phyloP scores from a whole-genome alignment of 2,888 invertebrate species.

The Mylabris sibirica region DNA sequence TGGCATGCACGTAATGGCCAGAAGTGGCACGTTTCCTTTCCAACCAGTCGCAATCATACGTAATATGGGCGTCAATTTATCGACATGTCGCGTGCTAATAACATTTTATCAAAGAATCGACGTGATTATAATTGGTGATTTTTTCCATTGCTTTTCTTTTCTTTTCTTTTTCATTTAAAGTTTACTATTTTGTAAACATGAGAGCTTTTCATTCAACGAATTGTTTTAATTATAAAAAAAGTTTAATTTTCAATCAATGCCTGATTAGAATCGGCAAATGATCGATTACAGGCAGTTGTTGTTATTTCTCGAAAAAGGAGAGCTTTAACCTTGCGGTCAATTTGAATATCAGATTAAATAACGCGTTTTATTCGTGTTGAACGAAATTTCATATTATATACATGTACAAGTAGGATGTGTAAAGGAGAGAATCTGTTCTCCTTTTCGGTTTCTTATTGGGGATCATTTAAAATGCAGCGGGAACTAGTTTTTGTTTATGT shows the following conservation, averaged over 20 bases:
- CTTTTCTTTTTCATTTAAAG: background rate
- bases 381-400: background rate
- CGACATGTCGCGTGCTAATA: slow-evolving; percentile 29
- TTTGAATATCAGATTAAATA: background rate
- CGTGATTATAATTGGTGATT: background rate
- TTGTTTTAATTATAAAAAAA: no score
- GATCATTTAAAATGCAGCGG: slow-evolving; percentile 30
- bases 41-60: slow-evolving; percentile 4
- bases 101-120: slow-evolving; percentile 3
- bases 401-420: background rate
- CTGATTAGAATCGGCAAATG: background rate
- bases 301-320: background rate
- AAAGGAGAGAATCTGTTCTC: background rate
- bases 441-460: background rate
- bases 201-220: no score
- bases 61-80: slow-evolving; percentile 13
- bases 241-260: background rate
- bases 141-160: background rate
- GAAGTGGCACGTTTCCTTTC: slow-evolving; percentile 29
- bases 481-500: slow-evolving; percentile 42
- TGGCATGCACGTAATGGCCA: slow-evolving; percentile 34
- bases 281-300: background rate
- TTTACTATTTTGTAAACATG: no score
- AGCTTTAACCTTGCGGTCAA: background rate
- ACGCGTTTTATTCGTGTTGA: background rate